These are phyloP conservation scores for Leuctra nigra DNA, from an alignment of 2,888 invertebrate species.

Conservation along the genomic window DNA sequence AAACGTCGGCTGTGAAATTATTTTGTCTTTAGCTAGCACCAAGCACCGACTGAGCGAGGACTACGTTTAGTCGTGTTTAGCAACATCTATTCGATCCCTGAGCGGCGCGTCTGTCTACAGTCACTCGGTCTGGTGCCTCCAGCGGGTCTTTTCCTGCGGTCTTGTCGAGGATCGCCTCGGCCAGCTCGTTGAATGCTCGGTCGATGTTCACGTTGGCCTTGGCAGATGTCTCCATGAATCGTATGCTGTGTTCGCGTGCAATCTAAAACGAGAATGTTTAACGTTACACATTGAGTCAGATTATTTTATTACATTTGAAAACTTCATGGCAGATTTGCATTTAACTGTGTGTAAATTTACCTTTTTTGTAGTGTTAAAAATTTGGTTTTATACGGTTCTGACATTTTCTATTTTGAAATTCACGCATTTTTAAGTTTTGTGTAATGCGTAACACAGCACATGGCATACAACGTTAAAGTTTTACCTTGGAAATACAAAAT, in stretches of 20 bases:
- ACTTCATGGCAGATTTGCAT: too few species aligned
- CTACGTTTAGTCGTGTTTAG: constrained; percentile 35
- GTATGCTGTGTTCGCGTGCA: constrained; percentile 89
- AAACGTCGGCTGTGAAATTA: too few species aligned
- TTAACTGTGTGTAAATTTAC: too few species aligned
- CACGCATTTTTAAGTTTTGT: too few species aligned
- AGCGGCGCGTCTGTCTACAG: constrained; percentile 64
- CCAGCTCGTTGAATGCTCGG: constrained; percentile 88
- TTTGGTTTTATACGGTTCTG: too few species aligned
- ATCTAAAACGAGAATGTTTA: constrained; percentile 65
- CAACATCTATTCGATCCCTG: constrained; percentile 56
- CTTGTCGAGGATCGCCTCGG: constrained; percentile 92
- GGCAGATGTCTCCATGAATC: constrained; percentile 97
- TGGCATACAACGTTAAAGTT: too few species aligned
- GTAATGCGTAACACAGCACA: too few species aligned
- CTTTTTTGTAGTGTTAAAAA: too few species aligned
- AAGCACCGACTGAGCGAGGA: background rate
- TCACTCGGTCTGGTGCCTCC: constrained; percentile 63
- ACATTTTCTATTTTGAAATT: too few species aligned
- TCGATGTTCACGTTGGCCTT: constrained; percentile 97
- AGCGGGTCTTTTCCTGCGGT: constrained; percentile 73
- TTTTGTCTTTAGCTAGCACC: constrained; percentile 21
- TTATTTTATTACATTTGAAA: too few species aligned
- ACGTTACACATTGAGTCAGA: too few species aligned
- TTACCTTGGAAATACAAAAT: too few species aligned